Evolutionary conservation across 1,140 invertebrate species (phyloP).

Genomic region (Paralvinella palmiformis): DNA sequence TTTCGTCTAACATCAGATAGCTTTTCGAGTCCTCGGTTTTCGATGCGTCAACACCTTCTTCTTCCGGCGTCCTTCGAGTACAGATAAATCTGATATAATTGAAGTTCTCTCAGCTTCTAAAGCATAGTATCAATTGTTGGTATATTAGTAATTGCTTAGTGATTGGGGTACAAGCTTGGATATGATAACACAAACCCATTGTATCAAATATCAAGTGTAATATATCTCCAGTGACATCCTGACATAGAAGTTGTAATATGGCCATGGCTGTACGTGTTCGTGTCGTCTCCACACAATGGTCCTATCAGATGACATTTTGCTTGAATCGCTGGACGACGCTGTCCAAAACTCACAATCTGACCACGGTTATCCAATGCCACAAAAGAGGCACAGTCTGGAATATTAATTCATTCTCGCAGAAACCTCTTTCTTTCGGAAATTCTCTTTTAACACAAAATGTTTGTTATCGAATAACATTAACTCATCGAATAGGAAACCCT

Average conservation of each 20-base stretch:
- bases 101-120: too few relatives aligned
- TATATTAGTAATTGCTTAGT: too few relatives aligned
- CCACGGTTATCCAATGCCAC: background rate
- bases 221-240: background rate
- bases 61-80: background rate
- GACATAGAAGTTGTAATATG: conserved; percentile 1
- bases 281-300: conserved; percentile 4
- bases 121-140: too few relatives aligned
- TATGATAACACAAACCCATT: too few relatives aligned
- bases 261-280: background rate
- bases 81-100: too few relatives aligned
- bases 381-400: background rate
- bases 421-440: background rate
- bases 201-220: conserved; percentile 1
- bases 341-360: background rate
- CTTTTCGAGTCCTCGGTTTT: background rate
- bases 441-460: background rate
- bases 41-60: background rate
- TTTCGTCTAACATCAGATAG: background rate
- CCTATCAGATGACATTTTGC: background rate
- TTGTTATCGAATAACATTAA: conserved; percentile 4
- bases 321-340: conserved; percentile 1
- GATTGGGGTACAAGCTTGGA: too few relatives aligned
- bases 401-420: background rate
- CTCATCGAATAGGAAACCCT: background rate